Evolutionary conservation across 2,888 invertebrate genomes (phyloP).

Genomic region (Tanypteryx hageni): DNA sequence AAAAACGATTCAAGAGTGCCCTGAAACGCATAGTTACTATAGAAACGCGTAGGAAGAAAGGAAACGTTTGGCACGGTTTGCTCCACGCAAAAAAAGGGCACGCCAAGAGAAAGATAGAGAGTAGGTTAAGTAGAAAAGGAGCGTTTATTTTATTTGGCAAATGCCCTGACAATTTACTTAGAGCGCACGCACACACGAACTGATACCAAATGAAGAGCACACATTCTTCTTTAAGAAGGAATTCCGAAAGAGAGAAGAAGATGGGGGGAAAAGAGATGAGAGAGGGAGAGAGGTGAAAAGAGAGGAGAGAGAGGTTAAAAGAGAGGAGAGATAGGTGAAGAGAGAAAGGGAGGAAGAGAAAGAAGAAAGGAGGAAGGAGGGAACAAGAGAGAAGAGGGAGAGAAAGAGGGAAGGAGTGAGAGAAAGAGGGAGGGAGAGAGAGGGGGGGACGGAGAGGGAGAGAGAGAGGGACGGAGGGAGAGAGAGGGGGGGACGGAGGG

Average conservation of each 20-base stretch:
- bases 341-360: not conserved
- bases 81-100: not conserved
- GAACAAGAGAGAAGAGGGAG: not conserved
- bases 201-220: not conserved
- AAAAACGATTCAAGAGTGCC: not conserved
- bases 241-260: not conserved
- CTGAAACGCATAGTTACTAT: not conserved
- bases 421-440: not conserved
- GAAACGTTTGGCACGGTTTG: not conserved
- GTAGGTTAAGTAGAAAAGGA: not conserved
- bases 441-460: not conserved
- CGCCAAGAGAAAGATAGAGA: not conserved
- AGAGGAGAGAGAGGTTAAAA: not conserved
- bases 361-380: not conserved
- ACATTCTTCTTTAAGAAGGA: not conserved
- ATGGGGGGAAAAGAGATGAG: not conserved
- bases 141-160: slow-evolving; percentile 1
- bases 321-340: not conserved
- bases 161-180: not conserved
- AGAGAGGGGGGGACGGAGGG: not conserved
- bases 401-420: not conserved
- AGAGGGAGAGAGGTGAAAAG: not conserved
- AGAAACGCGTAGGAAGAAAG: not conserved
- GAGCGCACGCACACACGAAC: not conserved
- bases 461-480: not conserved